Base-by-base conservation (phyloP, 2,113 vertebrate species). In the Xiphorhynchus elegans region DNA sequence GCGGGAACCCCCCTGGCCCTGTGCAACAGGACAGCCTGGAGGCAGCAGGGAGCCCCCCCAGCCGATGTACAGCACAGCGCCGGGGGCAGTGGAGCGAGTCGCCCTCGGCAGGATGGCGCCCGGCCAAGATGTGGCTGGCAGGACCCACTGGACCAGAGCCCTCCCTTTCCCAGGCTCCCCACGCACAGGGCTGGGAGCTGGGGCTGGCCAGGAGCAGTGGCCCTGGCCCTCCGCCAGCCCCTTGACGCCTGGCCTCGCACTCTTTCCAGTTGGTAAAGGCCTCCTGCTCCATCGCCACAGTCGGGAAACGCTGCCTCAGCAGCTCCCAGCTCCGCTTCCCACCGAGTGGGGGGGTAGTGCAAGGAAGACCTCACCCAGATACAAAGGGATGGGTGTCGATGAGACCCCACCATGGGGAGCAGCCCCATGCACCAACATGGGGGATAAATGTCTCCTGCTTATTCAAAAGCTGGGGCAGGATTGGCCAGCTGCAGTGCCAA, bases 201-300 rank as follows among this genome's bases (percentile, higher is more conserved):
- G 11, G 62, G 50, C 66, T 10, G 2, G 62, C 63, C 2, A 4
- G 70, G 39, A 90, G 70, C 7, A 2, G 46, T 90, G 68, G 87
- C 70, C 62, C 44, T 91, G 77, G 90, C 55, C 47, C 11, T 33
- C 33, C 0, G 44, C 83, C 85, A 95, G 35, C 35, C 62, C 67
- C 73, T 76, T 3, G 15, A 67, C 2, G 58, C 63, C 77, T 68
- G 67, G 69, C 90, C 80, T 85, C 6, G 4, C 11, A 16, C 70
- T 75, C 81, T 82, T 89, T 83, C 89, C 84, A 90, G 72, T 74
- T 64, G 74, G 87, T 78, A 79, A 90, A 89, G 46, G 44, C 50
- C 46, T 90, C 42, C 84, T 50, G 46, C 77, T 93, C 55, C 49
- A 86, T 58, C 1, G 0, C 47, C 55, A 33, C 42, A 2, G 5